A percentile compares a stretch with the other conserved stretches of the same genome.
phyloP scores from a whole-genome alignment of 2,888 invertebrate species.

The Zygothrica quintamaculata region DNA sequence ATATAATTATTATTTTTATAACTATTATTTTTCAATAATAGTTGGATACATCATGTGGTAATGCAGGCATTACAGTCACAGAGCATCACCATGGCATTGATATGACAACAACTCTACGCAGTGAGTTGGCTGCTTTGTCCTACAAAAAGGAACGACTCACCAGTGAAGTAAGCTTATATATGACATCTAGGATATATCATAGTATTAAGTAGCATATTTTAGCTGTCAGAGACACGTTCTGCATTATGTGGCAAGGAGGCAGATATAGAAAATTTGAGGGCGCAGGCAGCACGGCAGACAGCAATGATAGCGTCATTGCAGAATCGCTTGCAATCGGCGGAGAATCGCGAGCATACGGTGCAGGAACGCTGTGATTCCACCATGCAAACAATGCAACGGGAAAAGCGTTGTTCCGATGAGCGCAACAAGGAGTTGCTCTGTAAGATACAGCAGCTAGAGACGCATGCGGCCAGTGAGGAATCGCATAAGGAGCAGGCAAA shows the following conservation, averaged over 20 bases:
- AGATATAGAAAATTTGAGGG: constrained; percentile 92
- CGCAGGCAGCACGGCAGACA: constrained; percentile 93
- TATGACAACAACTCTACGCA: constrained; percentile 90
- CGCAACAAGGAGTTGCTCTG: constrained; percentile 91
- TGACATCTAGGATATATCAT: background rate
- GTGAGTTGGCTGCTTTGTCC: constrained; percentile 93
- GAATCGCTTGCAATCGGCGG: constrained; percentile 91
- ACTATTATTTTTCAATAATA: constrained; percentile 26
- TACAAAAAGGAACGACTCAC: constrained; percentile 92
- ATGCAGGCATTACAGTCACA: constrained; percentile 62
- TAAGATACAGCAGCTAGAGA: constrained; percentile 89
- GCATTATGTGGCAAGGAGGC: constrained; percentile 90
- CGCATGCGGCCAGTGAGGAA: constrained; percentile 90
- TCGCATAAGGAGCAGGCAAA: constrained; percentile 89
- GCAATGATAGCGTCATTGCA: constrained; percentile 92
- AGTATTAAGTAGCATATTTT: background rate
- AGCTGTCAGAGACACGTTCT: constrained; percentile 90
- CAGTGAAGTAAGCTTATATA: constrained; percentile 88
- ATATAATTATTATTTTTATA: background rate
- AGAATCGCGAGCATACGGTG: constrained; percentile 90
- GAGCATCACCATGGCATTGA: constrained; percentile 86
- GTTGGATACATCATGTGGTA: constrained; percentile 74
- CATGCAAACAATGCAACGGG: constrained; percentile 90
- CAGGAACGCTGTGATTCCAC: constrained; percentile 88
- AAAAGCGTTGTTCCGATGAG: constrained; percentile 90